Conservation (phyloP, 2,113 vertebrate species). For the Neomonachus schauinslandi region DNA sequence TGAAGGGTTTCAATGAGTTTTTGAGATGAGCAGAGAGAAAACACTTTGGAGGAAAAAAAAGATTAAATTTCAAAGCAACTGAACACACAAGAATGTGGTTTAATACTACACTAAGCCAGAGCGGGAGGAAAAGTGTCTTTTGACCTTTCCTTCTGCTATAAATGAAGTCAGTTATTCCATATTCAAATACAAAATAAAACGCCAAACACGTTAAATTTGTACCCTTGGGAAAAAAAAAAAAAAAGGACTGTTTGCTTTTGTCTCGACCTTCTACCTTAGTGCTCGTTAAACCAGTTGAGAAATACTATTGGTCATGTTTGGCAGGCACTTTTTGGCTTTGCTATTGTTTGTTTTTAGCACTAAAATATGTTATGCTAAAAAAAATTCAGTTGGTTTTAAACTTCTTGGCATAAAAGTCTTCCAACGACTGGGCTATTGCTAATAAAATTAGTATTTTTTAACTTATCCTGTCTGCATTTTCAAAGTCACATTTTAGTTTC, state of each 20-base stretch:
- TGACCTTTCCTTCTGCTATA: conserved; percentile 41
- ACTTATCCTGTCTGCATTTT: background rate
- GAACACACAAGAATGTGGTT: background rate
- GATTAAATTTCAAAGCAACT: background rate
- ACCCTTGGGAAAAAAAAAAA: background rate
- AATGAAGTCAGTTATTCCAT: conserved; percentile 52
- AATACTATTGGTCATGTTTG: conserved; percentile 59
- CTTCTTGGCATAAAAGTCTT: background rate
- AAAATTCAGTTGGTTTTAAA: conserved; percentile 18
- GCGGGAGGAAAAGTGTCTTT: background rate
- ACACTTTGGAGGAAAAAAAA: background rate
- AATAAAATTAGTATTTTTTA: background rate
- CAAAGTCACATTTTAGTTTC: background rate
- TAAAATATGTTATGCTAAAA: conserved; percentile 40
- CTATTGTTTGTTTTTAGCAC: conserved; percentile 46
- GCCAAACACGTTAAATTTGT: conserved; percentile 51
- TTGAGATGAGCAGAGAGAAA: conserved; percentile 6
- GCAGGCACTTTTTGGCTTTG: conserved; percentile 57
- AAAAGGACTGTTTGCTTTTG: conserved; percentile 32
- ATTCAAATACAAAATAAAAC: conserved; percentile 63
- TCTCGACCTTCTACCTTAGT: conserved; percentile 48
- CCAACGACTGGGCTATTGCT: conserved; percentile 32
- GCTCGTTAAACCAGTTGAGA: conserved; percentile 47
- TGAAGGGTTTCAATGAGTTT: background rate
- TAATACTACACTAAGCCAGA: background rate